Evolutionary conservation across 1,140 invertebrate genomes (phyloP), one percentile per base, ranked within the genome.

Genomic region (Eubasilissa regina): DNA sequence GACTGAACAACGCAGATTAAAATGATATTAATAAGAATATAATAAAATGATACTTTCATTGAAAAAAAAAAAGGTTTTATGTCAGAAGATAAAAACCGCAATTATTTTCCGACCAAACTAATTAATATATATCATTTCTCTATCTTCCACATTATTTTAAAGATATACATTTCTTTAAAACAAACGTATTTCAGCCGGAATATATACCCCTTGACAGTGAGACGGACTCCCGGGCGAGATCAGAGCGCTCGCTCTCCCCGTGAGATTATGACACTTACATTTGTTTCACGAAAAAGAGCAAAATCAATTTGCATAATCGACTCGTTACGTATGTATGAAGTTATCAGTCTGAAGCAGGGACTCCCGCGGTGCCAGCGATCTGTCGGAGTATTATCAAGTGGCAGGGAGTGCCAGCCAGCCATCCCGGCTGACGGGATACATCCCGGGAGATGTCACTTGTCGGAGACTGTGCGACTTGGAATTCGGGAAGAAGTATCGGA

Each of bases 301-400:
- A 82, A 79, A 82, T 82, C 81, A 82, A 82, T 82, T 79, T 82
- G 60, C 81, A 82, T 82, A 82, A 82, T 82, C 81, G 81, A 82
- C 81, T 82, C 75, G 81, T 82, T 78, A 79, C 75, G 75, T 77
- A 82, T 82, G 78, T 75, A 82, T 75, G 80, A 81, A 45, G 3
- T 77, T 77, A 77, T 77, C 75, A 66, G 75, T 55, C 51, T 55
- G 25, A 15, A 58, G 73, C 66, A 70, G 66, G 58, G 9, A 44
- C 56, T 68, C 51, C 51, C 13, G n/a, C n/a, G 68, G 68, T 6
- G 10, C 13, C 56, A 44, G 43, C 55, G 21, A 60, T 19, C 73
- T 74, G 55, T 56, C 51, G 43, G 47, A 51, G 70, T 25, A 55
- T 73, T 73, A 73, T 4, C 72, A 56, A 44, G 70, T 35, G 72